phyloP scores from a whole-genome alignment of 2,888 invertebrate species.

The Microchrysa polita region DNA sequence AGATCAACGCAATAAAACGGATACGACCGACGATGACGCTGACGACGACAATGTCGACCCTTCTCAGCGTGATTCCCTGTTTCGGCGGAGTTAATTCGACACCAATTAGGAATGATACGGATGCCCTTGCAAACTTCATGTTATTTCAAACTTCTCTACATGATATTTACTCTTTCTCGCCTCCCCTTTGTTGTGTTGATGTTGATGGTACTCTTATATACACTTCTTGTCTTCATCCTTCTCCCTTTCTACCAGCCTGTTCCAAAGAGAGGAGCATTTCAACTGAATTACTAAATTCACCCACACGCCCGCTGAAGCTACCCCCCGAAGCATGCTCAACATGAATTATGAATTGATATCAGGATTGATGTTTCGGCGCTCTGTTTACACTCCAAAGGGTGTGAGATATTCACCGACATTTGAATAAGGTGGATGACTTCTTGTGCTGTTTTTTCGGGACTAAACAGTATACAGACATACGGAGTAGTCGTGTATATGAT shows the following conservation, averaged over 20 bases:
- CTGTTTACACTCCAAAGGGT: constrained; percentile 29
- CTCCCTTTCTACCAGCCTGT: not conserved
- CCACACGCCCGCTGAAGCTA: too few relatives aligned
- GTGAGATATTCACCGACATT: not conserved
- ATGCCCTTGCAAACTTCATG: constrained; percentile 47
- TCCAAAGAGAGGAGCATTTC: not conserved
- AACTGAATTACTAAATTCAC: not conserved
- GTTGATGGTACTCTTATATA: too few relatives aligned
- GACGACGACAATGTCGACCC: too few relatives aligned
- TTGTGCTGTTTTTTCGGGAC: too few relatives aligned
- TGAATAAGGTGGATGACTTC: not conserved
- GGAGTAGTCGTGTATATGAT: not conserved
- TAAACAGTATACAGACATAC: not conserved
- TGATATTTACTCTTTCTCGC: constrained; percentile 27
- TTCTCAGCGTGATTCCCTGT: constrained; percentile 17
- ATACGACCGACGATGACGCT: constrained; percentile 14
- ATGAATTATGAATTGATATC: constrained; percentile 65
- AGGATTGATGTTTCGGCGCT: constrained; percentile 58
- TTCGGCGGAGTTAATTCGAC: constrained; percentile 62
- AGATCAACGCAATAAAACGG: constrained; percentile 37
- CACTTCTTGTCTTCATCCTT: not conserved
- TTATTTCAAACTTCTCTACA: constrained; percentile 24
- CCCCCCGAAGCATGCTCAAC: too few relatives aligned
- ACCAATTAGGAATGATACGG: constrained; percentile 64
- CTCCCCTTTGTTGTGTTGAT: not conserved